Evolutionary conservation across 2,888 invertebrate species (phyloP), one percentile per base, ranked within the genome.

Genomic region (Hoplodrina blanda): DNA sequence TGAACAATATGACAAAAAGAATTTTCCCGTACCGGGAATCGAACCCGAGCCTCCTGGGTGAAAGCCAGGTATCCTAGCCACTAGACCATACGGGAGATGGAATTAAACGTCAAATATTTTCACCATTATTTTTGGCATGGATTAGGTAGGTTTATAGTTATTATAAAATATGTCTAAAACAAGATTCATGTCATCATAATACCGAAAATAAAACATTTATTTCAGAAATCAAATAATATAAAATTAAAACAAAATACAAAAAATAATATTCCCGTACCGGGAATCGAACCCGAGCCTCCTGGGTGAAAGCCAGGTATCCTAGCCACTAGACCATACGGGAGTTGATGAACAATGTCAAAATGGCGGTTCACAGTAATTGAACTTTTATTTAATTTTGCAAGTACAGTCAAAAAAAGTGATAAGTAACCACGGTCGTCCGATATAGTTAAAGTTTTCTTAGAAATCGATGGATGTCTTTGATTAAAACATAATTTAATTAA

Each of bases 221-320:
- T 8, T 37, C 37, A 8, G 1, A 37, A 37, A 8, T 37, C 37
- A 37, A 37, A 37, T 37, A 37, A 37, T 8, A 37, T 33, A 33
- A 8, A 37, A 37, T 19, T 19, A 50, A 19, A 50, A 8, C 1
- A 10, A 19, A 4, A 2, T 3, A 10, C 11, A 50, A 50, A 50
- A 19, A 10, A 17, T 0, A 6, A 46, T 5, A 20, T 72, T 72
- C 71, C 71, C 71, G 71, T 72, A 72, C 97, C 97, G 97, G 97
- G 97, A 97, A 97, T 97, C 97, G 97, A 97, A 97, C 97, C 97
- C 97, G 97, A 97, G 97, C 97, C 97, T 97, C 97, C 97, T 97
- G 97, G 97, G 96, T 97, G 97, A 97, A 96, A 97, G 97, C 97
- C 97, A 97, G 97, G 97, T 97, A 97, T 97, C 97, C 97, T 97